Conservation (phyloP, 2,888 invertebrate genomes). For the Neelides folsomi region DNA sequence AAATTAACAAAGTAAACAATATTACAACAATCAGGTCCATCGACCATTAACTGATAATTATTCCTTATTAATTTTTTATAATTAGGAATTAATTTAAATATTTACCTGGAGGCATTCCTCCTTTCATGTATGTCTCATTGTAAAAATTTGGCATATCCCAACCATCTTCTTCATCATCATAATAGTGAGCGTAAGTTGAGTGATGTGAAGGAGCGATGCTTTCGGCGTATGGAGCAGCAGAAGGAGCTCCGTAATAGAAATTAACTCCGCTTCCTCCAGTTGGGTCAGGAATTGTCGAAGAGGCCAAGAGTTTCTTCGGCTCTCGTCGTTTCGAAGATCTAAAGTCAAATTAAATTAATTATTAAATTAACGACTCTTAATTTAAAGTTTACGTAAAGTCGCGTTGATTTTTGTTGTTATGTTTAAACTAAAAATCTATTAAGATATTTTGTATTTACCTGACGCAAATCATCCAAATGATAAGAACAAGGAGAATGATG, state of each 20-base stretch:
- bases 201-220: conserved; percentile 90
- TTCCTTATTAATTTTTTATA: too few species aligned
- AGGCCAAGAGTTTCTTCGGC: conserved; percentile 78
- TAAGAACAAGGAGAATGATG: conserved; percentile 76
- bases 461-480: conserved; percentile 95
- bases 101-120: conserved; percentile 37
- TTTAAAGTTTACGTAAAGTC: too few species aligned
- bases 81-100: too few species aligned
- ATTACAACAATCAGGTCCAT: too few species aligned
- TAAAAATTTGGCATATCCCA: conserved; percentile 98
- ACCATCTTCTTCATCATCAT: conserved; percentile 88
- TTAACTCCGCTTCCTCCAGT: conserved; percentile 88
- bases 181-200: conserved; percentile 88
- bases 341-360: conserved; percentile 12
- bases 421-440: too few species aligned
- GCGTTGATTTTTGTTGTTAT: too few species aligned
- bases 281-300: conserved; percentile 54
- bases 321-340: conserved; percentile 75
- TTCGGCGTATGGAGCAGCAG: conserved; percentile 75
- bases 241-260: conserved; percentile 85
- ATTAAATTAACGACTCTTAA: too few species aligned
- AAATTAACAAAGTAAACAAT: too few species aligned
- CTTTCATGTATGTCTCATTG: conserved; percentile 92
- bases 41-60: too few species aligned
- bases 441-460: too few species aligned